A percentile compares a stretch with the other conserved stretches of the same genome.
These are phyloP conservation scores for Ditylenchus weischeri DNA, from an alignment of 2,888 invertebrate genomes.

Conservation along the genomic window DNA sequence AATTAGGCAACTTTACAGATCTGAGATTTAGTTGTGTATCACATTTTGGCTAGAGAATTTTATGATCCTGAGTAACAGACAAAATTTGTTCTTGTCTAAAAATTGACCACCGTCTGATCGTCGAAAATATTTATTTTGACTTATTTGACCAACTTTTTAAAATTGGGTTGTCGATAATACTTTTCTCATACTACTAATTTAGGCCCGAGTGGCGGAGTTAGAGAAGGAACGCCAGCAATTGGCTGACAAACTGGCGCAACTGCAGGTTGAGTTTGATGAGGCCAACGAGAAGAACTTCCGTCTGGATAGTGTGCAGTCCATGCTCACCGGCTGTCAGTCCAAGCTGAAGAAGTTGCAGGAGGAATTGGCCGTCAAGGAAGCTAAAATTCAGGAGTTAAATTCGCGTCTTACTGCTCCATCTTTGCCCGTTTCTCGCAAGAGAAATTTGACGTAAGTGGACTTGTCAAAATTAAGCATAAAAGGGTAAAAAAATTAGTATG, in stretches of 20 bases:
- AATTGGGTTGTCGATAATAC: neutral
- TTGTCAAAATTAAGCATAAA: too few relatives aligned
- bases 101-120: neutral
- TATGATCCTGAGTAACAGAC: too few relatives aligned
- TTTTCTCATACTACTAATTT: slow-evolving; percentile 10
- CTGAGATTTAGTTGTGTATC: too few relatives aligned
- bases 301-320: slow-evolving; percentile 13
- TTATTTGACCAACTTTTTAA: neutral
- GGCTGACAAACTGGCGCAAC: neutral
- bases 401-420: neutral
- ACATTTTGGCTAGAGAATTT: too few relatives aligned
- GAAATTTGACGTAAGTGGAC: slow-evolving; percentile 2
- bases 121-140: neutral
- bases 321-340: neutral
- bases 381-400: slow-evolving; percentile 14
- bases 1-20: too few relatives aligned
- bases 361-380: neutral
- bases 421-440: neutral
- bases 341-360: slow-evolving; percentile 4
- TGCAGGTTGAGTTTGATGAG: slow-evolving; percentile 17
- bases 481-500: too few relatives aligned
- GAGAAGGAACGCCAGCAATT: slow-evolving; percentile 13
- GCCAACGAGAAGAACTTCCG: slow-evolving; percentile 21
- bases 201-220: slow-evolving; percentile 9
- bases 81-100: neutral